phyloP scores from a whole-genome alignment of 1,140 invertebrate species.

The Elymnias hypermnestra region DNA sequence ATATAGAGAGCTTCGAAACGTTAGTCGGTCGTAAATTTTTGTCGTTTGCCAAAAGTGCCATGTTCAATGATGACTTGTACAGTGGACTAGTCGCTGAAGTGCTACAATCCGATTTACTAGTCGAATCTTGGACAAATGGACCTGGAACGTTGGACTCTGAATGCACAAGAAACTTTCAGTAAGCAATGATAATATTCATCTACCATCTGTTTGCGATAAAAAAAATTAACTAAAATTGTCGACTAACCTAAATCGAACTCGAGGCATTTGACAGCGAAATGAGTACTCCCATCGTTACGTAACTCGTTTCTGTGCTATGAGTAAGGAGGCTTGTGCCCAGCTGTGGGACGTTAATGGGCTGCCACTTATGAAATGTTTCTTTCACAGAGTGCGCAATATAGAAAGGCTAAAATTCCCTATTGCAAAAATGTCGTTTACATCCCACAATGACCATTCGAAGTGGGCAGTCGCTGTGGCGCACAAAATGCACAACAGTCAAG shows the following conservation, averaged over 20 bases:
- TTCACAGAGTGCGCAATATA: slow-evolving; percentile 81
- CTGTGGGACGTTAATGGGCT: no score
- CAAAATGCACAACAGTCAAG: slow-evolving; percentile 61
- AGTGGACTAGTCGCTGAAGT: slow-evolving; percentile 85
- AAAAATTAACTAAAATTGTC: no score
- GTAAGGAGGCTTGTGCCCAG: no score
- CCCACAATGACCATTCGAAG: slow-evolving; percentile 92
- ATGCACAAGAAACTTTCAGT: slow-evolving; percentile 79
- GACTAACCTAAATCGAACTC: no score
- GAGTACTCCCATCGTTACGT: no score
- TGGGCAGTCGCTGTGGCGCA: slow-evolving; percentile 85
- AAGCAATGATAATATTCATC: slow-evolving; percentile 21
- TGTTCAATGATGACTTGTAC: slow-evolving; percentile 91
- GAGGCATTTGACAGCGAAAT: no score
- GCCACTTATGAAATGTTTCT: no score
- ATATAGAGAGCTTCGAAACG: slow-evolving; percentile 77
- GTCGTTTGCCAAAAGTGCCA: slow-evolving; percentile 87
- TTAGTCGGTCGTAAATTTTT: slow-evolving; percentile 78
- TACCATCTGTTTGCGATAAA: no score
- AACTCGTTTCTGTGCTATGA: no score
- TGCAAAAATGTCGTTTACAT: slow-evolving; percentile 81
- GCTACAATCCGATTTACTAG: slow-evolving; percentile 82
- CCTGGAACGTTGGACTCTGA: slow-evolving; percentile 82
- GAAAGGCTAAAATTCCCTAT: slow-evolving; percentile 76
- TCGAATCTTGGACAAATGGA: slow-evolving; percentile 94